Conservation (phyloP, 2,113 vertebrate genomes). For the Fulmarus glacialis region DNA sequence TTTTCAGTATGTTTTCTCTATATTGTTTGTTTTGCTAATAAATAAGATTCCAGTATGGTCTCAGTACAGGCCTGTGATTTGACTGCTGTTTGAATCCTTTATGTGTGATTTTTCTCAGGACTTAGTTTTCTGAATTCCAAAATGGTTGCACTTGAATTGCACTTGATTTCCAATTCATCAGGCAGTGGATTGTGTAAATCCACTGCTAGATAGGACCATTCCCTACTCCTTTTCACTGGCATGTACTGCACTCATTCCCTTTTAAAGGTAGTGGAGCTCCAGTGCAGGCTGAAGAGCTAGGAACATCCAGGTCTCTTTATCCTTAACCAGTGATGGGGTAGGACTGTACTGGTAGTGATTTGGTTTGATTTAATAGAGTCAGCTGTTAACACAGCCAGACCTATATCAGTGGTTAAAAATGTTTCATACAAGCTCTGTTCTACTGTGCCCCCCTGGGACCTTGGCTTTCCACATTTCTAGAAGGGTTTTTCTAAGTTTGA, state of each 20-base stretch:
- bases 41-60: background rate
- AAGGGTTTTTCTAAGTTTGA: background rate
- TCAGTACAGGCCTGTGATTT: background rate
- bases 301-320: background rate
- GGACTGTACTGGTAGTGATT: background rate
- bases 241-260: background rate
- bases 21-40: background rate
- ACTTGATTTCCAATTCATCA: conserved; percentile 4
- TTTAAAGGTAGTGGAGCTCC: background rate
- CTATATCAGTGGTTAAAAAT: background rate
- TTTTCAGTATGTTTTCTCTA: background rate
- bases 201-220: background rate
- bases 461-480: background rate
- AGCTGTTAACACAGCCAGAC: background rate
- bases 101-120: background rate
- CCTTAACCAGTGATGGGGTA: background rate
- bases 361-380: background rate
- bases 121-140: background rate
- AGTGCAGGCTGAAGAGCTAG: background rate
- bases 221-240: background rate
- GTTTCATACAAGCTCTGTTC: background rate
- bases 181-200: background rate
- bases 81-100: background rate
- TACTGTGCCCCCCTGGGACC: background rate
- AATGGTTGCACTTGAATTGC: background rate